Conservation (phyloP, 64 coral and sea anemone species). For the Platygyra sinensis region DNA sequence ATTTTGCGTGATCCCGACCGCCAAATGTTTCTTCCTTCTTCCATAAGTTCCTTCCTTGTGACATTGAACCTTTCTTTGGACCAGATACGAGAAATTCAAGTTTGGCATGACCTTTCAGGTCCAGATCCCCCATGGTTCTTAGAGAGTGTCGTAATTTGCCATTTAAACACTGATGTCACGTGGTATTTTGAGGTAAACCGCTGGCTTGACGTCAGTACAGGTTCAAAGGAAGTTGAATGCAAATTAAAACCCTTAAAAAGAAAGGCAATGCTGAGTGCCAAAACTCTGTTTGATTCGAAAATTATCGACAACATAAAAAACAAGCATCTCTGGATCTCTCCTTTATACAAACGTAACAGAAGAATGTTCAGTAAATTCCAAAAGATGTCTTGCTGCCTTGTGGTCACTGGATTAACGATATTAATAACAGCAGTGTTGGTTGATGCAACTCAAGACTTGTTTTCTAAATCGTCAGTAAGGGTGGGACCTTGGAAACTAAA, state of each 20-base stretch:
- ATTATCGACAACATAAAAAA: slow-evolving; percentile 44
- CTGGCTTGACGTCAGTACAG: slow-evolving; percentile 54
- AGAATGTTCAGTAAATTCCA: slow-evolving; percentile 33
- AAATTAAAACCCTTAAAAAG: slow-evolving; percentile 32
- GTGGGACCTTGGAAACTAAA: slow-evolving; percentile 39
- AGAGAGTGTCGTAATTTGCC: slow-evolving; percentile 67
- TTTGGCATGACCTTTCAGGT: slow-evolving; percentile 73
- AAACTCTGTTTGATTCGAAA: slow-evolving; percentile 47
- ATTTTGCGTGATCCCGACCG: slow-evolving; percentile 66
- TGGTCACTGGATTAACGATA: slow-evolving; percentile 16
- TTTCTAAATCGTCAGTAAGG: neutral
- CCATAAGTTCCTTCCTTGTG: slow-evolving; percentile 54
- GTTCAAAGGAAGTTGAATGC: slow-evolving; percentile 59
- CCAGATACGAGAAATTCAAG: slow-evolving; percentile 57
- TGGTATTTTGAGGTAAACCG: slow-evolving; percentile 77
- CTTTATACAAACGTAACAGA: slow-evolving; percentile 19
- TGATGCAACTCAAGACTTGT: slow-evolving; percentile 3
- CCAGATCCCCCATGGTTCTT: slow-evolving; percentile 74
- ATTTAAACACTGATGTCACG: slow-evolving; percentile 53
- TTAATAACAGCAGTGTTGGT: slow-evolving; percentile 20
- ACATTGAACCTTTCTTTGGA: slow-evolving; percentile 53
- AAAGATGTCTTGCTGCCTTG: slow-evolving; percentile 41
- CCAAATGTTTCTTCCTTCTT: slow-evolving; percentile 56
- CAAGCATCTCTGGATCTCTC: slow-evolving; percentile 64
- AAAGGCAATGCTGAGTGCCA: slow-evolving; percentile 7